phyloP scores from a whole-genome alignment of 2,888 invertebrate genomes.

The Myopa testacea region DNA sequence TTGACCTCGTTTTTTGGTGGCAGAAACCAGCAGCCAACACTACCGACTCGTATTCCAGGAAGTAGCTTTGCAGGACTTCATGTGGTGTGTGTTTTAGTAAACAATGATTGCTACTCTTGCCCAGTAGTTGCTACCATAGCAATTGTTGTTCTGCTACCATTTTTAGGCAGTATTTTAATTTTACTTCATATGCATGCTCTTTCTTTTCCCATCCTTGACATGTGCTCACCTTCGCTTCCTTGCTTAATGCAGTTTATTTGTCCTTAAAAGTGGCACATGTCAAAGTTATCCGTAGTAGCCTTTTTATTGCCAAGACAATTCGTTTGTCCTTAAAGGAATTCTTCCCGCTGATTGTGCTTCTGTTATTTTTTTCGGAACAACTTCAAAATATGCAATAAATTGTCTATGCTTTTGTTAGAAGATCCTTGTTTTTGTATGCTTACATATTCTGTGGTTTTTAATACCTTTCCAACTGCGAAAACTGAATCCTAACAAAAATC shows the following conservation, averaged over 20 bases:
- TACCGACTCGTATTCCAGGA: neutral
- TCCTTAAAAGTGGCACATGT: conserved; percentile 14
- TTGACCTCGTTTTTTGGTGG: no score
- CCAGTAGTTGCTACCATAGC: no score
- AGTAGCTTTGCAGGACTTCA: conserved; percentile 5
- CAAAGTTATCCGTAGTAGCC: neutral
- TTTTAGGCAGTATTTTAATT: neutral
- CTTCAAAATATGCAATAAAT: neutral
- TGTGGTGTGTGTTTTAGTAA: conserved; percentile 7
- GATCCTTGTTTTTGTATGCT: conserved; percentile 9
- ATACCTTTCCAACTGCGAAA: neutral
- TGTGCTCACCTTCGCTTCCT: neutral
- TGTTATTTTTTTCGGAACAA: neutral
- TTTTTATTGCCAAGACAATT: conserved; percentile 4
- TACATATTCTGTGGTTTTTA: neutral
- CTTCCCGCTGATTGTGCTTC: conserved; percentile 14
- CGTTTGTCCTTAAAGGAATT: neutral
- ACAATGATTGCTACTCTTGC: conserved; percentile 4
- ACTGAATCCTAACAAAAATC: neutral
- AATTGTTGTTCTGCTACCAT: neutral
- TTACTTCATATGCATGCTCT: neutral
- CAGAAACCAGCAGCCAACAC: neutral
- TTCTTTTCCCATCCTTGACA: neutral
- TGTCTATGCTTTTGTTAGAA: neutral
- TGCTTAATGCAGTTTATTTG: neutral